Evolutionary conservation across 2,113 vertebrate genomes (phyloP).

Genomic region (Stegastes partitus): DNA sequence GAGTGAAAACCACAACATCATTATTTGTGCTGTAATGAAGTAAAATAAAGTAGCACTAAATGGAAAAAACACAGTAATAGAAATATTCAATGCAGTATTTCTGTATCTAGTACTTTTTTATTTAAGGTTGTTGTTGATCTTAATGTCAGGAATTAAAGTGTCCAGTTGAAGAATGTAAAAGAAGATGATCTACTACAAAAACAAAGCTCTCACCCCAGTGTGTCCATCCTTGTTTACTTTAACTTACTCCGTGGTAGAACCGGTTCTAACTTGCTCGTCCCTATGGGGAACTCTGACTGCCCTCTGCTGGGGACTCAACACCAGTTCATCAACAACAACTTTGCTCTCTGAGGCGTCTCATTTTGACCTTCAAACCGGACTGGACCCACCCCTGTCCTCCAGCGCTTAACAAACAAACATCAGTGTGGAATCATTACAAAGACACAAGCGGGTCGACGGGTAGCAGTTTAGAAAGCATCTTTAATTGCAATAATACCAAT

Average conservation of each 20-base stretch:
- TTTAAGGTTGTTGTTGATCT: too few relatives aligned
- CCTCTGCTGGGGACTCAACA: conserved; percentile 38
- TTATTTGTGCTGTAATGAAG: too few relatives aligned
- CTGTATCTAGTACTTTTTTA: too few relatives aligned
- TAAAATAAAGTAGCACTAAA: too few relatives aligned
- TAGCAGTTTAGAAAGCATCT: conserved; percentile 81
- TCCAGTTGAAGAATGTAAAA: too few relatives aligned
- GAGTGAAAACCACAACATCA: too few relatives aligned
- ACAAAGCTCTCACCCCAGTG: conserved; percentile 7
- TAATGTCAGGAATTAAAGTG: too few relatives aligned
- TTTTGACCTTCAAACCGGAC: background rate
- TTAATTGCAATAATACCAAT: conserved; percentile 83
- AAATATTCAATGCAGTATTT: too few relatives aligned
- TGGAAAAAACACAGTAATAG: too few relatives aligned
- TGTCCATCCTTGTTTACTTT: conserved; percentile 8
- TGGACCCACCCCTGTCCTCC: too few relatives aligned
- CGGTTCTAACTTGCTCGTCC: conserved; percentile 53
- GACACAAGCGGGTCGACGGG: background rate
- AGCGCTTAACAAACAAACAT: too few relatives aligned
- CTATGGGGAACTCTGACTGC: background rate
- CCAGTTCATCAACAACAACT: background rate
- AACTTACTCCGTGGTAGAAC: conserved; percentile 17
- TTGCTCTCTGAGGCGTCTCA: background rate
- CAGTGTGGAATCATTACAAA: background rate
- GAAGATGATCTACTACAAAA: too few relatives aligned